Evolutionary conservation across 2,888 invertebrate species (phyloP), one percentile per base, ranked within the genome.

Genomic region (Dicycla oo): DNA sequence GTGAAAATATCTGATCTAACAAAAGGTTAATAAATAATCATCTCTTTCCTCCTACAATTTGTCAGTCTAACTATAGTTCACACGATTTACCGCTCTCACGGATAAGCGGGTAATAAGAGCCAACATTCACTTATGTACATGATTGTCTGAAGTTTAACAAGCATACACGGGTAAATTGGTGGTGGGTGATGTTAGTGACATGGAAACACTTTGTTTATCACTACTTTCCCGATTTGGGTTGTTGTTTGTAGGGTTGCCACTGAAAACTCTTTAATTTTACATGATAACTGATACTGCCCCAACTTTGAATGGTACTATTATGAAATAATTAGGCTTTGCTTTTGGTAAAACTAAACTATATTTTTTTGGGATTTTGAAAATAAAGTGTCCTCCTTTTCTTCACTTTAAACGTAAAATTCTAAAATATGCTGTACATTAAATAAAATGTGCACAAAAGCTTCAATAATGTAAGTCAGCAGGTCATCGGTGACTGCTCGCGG

Each of bases 131-230:
- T 90, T 90, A 73, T 54, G 54, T 38, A 88, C 82, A 79, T 85
- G 83, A 88, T 91, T 89, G 90, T 90, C 87, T 89, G 85, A 66
- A 80, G 82, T 82, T 84, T 88, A 90, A 90, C 89, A 89, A 85
- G 86, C 79, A 79, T 72, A 83, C 68, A 69, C 58, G 60, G 66
- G 26, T 75, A 80, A 78, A 73, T 81, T 62, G 67, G 82, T 62
- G 67, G 82, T 90, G 89, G 89, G 91, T 88, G 88, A 88, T 82
- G 78, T 81, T 78, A 80, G 82, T 84, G 87, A 88, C 87, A 88
- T 82, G 81, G 84, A 88, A 88, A 87, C 87, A 89, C 88, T 90
- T 90, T 88, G 89, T 89, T 83, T 91, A 89, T 87, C 84, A 86
- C 83, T 86, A 87, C 88, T 90, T 90, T 89, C 88, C 89, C 73